Conservation (phyloP, 2,797 vertebrate genomes). For the Trachops cirrhosus region DNA sequence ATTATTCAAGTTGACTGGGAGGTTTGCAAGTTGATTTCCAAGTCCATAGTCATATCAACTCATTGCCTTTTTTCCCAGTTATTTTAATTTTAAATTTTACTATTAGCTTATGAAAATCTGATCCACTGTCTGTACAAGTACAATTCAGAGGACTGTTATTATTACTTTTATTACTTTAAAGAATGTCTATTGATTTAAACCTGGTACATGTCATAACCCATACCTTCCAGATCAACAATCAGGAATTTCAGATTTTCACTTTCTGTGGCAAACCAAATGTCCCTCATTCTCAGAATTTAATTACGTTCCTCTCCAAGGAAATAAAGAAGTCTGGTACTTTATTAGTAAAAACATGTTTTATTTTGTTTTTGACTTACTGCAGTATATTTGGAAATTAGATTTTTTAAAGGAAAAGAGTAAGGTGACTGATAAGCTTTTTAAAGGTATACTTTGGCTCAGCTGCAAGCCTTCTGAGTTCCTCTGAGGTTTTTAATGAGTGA, state of each 20-base stretch:
- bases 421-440: neutral
- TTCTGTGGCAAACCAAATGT: neutral
- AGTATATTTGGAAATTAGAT: neutral
- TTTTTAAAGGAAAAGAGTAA: neutral
- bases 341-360: neutral
- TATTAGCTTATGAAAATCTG: neutral
- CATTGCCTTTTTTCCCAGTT: neutral
- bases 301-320: neutral
- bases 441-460: neutral
- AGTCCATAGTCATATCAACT: neutral
- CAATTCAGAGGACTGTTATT: neutral
- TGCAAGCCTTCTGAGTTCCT: neutral
- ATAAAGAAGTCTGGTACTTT: neutral
- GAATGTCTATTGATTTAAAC: neutral
- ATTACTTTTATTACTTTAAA: neutral
- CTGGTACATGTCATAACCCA: neutral
- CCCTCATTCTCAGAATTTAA: neutral
- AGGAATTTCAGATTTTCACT: neutral
- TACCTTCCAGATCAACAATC: neutral
- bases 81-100: slow-evolving; percentile 21
- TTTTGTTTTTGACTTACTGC: neutral
- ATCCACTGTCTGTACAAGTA: neutral
- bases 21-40: neutral
- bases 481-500: neutral
- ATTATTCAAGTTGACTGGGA: neutral